phyloP scores from a whole-genome alignment of 2,113 vertebrate species.

The Hippolais icterina region DNA sequence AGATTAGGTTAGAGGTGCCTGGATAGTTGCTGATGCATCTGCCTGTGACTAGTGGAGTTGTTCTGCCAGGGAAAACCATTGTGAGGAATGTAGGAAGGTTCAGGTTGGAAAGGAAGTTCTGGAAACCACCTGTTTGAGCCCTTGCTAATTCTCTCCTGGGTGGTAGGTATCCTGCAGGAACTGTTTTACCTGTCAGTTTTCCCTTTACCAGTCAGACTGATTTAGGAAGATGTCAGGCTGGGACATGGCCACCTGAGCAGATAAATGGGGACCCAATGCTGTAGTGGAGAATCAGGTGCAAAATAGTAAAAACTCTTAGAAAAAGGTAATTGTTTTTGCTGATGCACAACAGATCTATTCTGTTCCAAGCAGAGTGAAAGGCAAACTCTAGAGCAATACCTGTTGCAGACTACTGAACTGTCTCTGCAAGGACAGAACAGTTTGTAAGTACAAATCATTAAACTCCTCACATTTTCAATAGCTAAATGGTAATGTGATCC shows the following conservation, averaged over 20 bases:
- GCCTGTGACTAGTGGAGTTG: neutral
- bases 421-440: neutral
- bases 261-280: neutral
- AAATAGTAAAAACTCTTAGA: neutral
- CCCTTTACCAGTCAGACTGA: neutral
- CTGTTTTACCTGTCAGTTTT: neutral
- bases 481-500: neutral
- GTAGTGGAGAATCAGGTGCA: neutral
- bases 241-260: neutral
- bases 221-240: neutral
- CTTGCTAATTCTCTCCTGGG: neutral
- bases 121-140: accelerated
- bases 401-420: neutral
- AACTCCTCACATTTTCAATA: neutral
- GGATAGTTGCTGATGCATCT: neutral
- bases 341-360: neutral
- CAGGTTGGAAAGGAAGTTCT: neutral
- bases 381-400: neutral
- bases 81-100: neutral
- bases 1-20: neutral
- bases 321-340: neutral
- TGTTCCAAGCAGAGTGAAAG: neutral
- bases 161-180: neutral
- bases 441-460: neutral
- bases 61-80: neutral